Evolutionary conservation across 2,113 vertebrate genomes (phyloP), one percentile per base, ranked within the genome.

Genomic region (Sitta europaea): DNA sequence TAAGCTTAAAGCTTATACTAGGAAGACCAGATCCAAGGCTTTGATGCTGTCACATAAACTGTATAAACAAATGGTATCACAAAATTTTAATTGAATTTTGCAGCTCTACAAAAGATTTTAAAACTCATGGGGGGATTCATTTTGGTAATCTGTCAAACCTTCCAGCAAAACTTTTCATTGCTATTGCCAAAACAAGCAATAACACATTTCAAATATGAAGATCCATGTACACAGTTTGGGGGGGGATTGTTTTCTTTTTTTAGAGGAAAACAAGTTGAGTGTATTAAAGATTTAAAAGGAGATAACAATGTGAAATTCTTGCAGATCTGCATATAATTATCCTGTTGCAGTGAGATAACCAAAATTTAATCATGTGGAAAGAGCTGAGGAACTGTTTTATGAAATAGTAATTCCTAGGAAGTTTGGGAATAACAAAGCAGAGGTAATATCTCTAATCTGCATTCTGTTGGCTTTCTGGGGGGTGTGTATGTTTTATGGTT

Each of bases 301-400:
- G 57, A 91, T 85, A 74, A 38, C 40, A 83, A 62, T 8, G 33
- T 57, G 27, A 90, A 89, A 85, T 90, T 61, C 42, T 62, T 81
- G 19, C 18, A 81, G 61, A 68, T 92, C 59, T 86, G 43, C 66
- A 73, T 75, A 43, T 12, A 87, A 65, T 75, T 91, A 87, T 54
- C 57, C 57, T 92, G 55, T 58, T 82, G 45, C 70, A 89, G 15
- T 25, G 48, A 91, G 76, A 96, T 90, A 94, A 75, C 45, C 12
- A 78, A 78, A 91, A 87, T 72, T 57, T 78, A 87, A 92, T 88
- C 84, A 76, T 70, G 59, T 79, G 42, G 66, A 95, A 94, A 75
- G 47, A 76, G 50, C 4, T 58, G 66, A 92, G 78, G 81, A 75
- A 72, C 23, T 7, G 2, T 73, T 92, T 87, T 61, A 70, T 72